Percentiles rank a stretch among this genome's conserved stretches.
Conservation (phyloP, 2,113 vertebrate genomes). For the Mustelus asterias region DNA sequence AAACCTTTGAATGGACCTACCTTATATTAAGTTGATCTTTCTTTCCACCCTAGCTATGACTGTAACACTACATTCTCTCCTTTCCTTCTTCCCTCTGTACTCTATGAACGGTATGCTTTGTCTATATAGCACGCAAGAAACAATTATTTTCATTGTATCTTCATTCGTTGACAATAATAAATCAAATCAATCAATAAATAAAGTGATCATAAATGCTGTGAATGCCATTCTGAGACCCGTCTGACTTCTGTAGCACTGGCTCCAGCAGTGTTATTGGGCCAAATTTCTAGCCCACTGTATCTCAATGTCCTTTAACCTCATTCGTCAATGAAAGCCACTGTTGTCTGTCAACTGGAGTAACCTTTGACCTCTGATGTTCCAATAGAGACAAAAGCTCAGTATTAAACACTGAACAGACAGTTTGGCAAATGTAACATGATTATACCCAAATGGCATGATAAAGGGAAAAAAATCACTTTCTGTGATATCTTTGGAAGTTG, state of each 20-base stretch:
- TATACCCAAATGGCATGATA: background rate
- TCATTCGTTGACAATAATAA: too few species aligned
- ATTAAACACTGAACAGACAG: conserved; percentile 7
- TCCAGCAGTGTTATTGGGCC: background rate
- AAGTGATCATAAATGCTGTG: background rate
- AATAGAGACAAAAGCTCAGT: background rate
- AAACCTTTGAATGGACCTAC: too few species aligned
- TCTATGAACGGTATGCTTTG: too few species aligned
- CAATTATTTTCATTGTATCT: too few species aligned
- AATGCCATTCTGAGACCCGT: background rate
- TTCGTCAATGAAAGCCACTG: background rate
- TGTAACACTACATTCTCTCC: too few species aligned
- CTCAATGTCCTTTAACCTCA: background rate
- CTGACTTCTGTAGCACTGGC: background rate
- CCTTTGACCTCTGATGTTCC: background rate
- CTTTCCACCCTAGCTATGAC: too few species aligned
- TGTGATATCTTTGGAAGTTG: background rate
- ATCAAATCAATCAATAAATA: too few species aligned
- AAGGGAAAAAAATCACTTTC: background rate
- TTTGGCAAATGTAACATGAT: background rate
- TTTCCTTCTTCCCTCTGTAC: too few species aligned
- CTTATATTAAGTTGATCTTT: too few species aligned
- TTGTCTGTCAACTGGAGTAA: background rate
- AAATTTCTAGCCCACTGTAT: background rate
- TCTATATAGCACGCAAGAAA: too few species aligned